Evolutionary conservation across 2,888 invertebrate genomes (phyloP).

Genomic region (Spicauda simplicius): DNA sequence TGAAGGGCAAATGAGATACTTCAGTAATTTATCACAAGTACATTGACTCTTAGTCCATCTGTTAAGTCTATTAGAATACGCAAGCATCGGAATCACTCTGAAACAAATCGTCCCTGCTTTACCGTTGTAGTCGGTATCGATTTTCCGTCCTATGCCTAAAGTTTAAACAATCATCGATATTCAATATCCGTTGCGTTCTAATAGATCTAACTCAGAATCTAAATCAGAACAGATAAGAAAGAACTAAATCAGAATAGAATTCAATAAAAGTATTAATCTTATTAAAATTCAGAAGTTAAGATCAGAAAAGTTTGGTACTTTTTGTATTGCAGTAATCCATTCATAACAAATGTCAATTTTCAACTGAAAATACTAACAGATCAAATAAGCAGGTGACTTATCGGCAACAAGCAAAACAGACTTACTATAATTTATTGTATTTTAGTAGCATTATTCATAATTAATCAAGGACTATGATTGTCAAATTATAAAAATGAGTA

Average conservation of each 20-base stretch:
- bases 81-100: conserved; percentile 43
- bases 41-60: conserved; percentile 24
- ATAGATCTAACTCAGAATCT: conserved; percentile 38
- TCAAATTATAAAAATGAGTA: too few species aligned
- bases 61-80: conserved; percentile 33
- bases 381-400: background rate
- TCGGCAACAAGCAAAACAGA: too few species aligned
- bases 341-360: background rate
- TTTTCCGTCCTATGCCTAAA: conserved; percentile 77
- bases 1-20: background rate
- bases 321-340: background rate
- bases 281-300: conserved; percentile 9
- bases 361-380: background rate
- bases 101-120: conserved; percentile 62
- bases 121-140: conserved; percentile 69
- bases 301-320: conserved; percentile 3
- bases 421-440: too few species aligned
- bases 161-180: conserved; percentile 78
- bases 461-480: too few species aligned
- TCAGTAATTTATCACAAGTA: conserved; percentile 13
- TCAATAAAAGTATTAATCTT: conserved; percentile 5
- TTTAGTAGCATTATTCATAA: too few species aligned
- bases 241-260: conserved; percentile 20
- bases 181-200: conserved; percentile 67
- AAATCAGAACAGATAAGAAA: conserved; percentile 20